These are phyloP conservation scores for Charaxes varanes DNA, from an alignment of 1,140 invertebrate species.

Conservation along the genomic window DNA sequence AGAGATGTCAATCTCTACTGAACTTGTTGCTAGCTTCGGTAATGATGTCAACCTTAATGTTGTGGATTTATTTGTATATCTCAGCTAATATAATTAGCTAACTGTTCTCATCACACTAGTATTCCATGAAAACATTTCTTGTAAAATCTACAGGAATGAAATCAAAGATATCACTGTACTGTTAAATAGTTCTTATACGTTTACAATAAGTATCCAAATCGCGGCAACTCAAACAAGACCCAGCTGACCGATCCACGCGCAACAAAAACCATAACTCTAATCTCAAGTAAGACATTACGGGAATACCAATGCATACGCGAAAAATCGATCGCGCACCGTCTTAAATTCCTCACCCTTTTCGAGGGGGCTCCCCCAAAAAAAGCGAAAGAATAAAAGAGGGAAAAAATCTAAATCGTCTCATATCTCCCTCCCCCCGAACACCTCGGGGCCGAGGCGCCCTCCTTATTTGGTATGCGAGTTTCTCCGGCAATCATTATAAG, in stretches of 20 bases:
- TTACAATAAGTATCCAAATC: constrained; percentile 3
- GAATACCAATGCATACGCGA: constrained; percentile 71
- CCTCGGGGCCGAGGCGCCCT: constrained; percentile 63
- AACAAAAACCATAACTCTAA: constrained; percentile 63
- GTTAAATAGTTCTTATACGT: constrained; percentile 5
- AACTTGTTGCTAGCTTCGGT: too few species aligned
- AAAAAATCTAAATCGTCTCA: constrained; percentile 74
- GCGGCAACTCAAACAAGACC: constrained; percentile 5
- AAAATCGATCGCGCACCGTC: constrained; percentile 71
- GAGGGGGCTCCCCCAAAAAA: constrained; percentile 69
- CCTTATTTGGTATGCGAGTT: constrained; percentile 73
- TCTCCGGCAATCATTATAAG: constrained; percentile 72
- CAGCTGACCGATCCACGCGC: constrained; percentile 10
- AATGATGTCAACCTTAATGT: too few species aligned
- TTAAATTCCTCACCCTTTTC: constrained; percentile 73
- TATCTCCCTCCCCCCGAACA: constrained; percentile 64
- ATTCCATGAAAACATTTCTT: background rate
- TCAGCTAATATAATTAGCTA: too few species aligned
- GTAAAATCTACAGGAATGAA: background rate
- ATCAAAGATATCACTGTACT: background rate
- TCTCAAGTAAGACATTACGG: constrained; percentile 70
- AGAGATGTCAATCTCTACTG: too few species aligned
- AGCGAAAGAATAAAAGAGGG: constrained; percentile 73
- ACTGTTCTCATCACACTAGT: background rate
- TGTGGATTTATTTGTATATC: too few species aligned